Percentiles rank a stretch among this genome's conserved stretches.
These are phyloP conservation scores for Sterrhoptilus dennistouni DNA, from an alignment of 2,113 vertebrate species.

Conservation along the genomic window DNA sequence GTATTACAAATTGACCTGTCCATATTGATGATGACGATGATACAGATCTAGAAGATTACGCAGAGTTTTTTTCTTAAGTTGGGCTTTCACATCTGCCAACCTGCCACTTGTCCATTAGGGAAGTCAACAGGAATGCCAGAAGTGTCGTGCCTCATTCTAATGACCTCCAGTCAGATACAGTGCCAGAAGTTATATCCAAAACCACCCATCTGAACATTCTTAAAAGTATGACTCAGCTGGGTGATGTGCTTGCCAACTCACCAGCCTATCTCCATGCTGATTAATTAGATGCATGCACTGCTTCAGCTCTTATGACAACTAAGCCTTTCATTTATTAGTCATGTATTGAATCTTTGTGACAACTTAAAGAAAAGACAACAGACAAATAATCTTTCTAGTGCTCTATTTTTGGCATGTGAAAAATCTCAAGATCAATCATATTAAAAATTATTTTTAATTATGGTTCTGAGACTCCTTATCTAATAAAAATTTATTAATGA, in stretches of 20 bases:
- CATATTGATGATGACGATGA: not conserved
- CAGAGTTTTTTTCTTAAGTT: not conserved
- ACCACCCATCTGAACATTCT: not conserved
- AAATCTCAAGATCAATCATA: not conserved
- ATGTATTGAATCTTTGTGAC: not conserved
- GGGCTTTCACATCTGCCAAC: conserved; percentile 22
- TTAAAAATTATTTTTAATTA: not conserved
- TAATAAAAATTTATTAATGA: not conserved
- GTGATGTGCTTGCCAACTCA: not conserved
- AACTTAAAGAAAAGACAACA: not conserved
- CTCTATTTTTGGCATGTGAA: not conserved
- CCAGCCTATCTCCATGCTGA: not conserved
- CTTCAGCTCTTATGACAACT: not conserved
- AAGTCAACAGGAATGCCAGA: conserved; percentile 17
- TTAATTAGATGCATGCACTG: conserved; percentile 43
- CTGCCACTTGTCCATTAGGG: not conserved
- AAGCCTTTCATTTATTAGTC: not conserved
- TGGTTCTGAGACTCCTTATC: not conserved
- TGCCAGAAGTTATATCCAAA: conserved; percentile 24
- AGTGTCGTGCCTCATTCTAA: conserved; percentile 12
- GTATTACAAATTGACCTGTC: conserved; percentile 53
- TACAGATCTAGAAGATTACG: not conserved
- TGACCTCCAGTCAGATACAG: not conserved
- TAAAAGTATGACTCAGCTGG: not conserved
- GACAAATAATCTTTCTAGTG: not conserved